phyloP scores from a whole-genome alignment of 2,888 invertebrate genomes.

The Himalopsyche tibetana region DNA sequence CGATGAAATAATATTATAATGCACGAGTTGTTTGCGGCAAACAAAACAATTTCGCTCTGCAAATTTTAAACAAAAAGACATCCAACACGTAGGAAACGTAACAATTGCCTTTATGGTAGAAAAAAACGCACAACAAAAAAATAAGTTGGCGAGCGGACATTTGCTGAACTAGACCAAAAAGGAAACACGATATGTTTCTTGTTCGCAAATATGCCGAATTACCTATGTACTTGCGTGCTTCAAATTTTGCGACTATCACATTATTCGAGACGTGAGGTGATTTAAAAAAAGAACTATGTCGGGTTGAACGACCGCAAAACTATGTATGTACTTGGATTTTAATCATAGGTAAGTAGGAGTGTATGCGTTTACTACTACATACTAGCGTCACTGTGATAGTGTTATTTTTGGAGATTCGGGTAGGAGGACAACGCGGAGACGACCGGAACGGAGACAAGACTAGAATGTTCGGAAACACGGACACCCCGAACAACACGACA shows the following conservation, averaged over 20 bases:
- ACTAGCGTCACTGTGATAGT: background rate
- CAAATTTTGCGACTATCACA: background rate
- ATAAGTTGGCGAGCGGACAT: background rate
- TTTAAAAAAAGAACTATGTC: slow-evolving; percentile 14
- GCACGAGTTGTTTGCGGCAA: background rate
- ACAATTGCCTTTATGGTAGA: background rate
- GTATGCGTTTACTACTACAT: background rate
- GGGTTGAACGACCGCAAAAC: slow-evolving; percentile 6
- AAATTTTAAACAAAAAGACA: slow-evolving; percentile 9
- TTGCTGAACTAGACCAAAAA: no score
- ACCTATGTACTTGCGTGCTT: no score
- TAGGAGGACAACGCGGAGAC: background rate
- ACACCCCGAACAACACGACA: no score
- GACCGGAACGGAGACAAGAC: no score
- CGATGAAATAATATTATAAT: background rate
- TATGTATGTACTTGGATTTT: background rate
- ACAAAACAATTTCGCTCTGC: slow-evolving; percentile 7
- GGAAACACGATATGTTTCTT: no score
- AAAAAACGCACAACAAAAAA: background rate
- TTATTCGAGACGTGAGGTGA: slow-evolving; percentile 8
- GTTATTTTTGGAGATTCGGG: background rate
- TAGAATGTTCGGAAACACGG: no score
- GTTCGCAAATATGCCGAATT: no score
- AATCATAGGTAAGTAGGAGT: background rate
- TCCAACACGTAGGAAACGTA: background rate